A percentile compares a stretch with the other conserved stretches of the same genome.
These are phyloP conservation scores for Podarcis siculus DNA, from an alignment of 2,797 vertebrate genomes.

Conservation along the genomic window DNA sequence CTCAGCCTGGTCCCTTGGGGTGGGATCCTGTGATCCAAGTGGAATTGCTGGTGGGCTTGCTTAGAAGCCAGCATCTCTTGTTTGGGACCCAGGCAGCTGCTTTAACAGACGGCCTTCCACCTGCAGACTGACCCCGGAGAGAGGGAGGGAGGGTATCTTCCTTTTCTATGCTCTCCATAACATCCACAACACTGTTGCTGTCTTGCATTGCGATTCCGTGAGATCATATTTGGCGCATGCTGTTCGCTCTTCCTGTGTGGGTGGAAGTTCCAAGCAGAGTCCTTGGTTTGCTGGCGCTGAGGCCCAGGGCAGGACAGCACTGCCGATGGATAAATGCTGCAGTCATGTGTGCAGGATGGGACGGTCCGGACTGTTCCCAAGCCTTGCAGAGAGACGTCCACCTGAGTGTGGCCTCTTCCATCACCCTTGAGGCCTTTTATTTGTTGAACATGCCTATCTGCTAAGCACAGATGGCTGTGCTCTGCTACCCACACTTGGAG, in stretches of 20 bases:
- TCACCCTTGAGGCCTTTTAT: too few species aligned
- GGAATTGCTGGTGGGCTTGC: too few species aligned
- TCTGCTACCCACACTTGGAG: too few species aligned
- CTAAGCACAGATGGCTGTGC: too few species aligned
- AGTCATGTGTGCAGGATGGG: rapidly evolving
- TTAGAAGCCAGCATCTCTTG: too few species aligned
- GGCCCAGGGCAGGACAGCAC: not conserved
- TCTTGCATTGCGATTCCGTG: constrained; percentile 6
- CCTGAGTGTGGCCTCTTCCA: not conserved
- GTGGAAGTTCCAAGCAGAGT: constrained; percentile 15
- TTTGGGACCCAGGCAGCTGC: too few species aligned
- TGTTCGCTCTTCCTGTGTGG: not conserved
- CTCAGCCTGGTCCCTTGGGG: too few species aligned
- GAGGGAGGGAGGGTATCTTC: not conserved
- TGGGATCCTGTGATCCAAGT: too few species aligned
- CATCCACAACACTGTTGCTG: not conserved
- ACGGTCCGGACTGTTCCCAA: not conserved
- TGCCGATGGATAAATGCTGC: rapidly evolving
- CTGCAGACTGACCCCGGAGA: too few species aligned
- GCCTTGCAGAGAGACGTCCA: not conserved
- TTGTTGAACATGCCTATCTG: too few species aligned
- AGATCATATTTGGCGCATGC: constrained; percentile 40
- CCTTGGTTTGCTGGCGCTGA: not conserved
- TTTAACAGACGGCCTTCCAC: too few species aligned
- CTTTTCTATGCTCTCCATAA: not conserved